Conservation (phyloP, 2,113 vertebrate genomes). For the Origma solitaria region DNA sequence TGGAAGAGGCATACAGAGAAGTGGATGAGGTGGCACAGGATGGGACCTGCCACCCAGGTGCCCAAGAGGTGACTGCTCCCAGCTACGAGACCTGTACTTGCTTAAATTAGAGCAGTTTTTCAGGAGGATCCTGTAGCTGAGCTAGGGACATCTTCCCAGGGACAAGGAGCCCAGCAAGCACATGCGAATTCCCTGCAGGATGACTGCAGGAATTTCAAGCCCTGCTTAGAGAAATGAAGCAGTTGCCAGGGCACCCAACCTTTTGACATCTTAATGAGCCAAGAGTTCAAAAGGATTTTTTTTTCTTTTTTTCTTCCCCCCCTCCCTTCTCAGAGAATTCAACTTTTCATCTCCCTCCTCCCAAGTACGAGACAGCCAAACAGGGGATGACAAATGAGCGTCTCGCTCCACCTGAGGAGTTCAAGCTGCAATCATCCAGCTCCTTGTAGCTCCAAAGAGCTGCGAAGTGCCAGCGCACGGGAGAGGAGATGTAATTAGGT, state of each 20-base stretch:
- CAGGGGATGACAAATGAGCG: neutral
- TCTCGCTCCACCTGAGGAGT: conserved; percentile 44
- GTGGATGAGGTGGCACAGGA: neutral
- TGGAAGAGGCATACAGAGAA: fast-evolving
- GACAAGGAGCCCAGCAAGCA: neutral
- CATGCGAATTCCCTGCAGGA: neutral
- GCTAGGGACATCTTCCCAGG: neutral
- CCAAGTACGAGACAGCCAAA: neutral
- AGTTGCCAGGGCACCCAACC: conserved; percentile 22
- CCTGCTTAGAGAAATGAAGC: neutral
- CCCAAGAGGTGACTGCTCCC: neutral
- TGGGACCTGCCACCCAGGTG: neutral
- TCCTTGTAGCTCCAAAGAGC: conserved; percentile 2
- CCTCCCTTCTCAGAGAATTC: neutral
- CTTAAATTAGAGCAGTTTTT: neutral
- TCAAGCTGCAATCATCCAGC: conserved; percentile 27
- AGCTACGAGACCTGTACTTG: neutral
- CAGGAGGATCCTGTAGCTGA: neutral
- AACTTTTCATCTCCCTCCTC: conserved; percentile 31
- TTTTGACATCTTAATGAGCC: conserved; percentile 54
- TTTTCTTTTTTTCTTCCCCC: fast-evolving
- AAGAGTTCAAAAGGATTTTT: conserved; percentile 20
- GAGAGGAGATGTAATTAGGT: conserved; percentile 41
- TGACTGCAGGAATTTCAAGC: neutral
- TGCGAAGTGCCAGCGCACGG: neutral